Evolutionary conservation across 2,113 vertebrate genomes (phyloP).

Genomic region (Crotalus tigris): DNA sequence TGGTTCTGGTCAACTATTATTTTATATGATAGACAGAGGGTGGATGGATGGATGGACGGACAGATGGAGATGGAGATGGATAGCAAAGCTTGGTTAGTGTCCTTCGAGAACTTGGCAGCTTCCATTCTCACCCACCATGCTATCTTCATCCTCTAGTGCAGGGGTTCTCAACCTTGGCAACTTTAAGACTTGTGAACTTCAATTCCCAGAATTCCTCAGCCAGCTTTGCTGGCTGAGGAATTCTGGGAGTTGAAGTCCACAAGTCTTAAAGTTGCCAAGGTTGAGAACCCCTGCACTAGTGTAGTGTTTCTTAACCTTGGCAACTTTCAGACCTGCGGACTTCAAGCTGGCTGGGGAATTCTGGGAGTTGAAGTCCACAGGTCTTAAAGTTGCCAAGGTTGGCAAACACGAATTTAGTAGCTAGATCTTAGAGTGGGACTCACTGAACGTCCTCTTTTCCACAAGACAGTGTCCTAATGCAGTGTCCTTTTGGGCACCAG

Average conservation of each 20-base stretch:
- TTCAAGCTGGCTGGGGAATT: no score
- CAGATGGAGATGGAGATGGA: background rate
- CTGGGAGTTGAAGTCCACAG: no score
- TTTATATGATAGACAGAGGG: background rate
- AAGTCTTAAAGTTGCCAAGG: no score
- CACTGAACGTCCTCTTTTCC: background rate
- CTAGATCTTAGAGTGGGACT: background rate
- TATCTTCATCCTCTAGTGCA: background rate
- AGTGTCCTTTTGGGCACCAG: no score
- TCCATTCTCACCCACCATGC: background rate
- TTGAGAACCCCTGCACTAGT: background rate
- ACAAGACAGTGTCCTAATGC: background rate
- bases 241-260: no score
- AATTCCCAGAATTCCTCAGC: no score
- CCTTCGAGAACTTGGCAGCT: background rate
- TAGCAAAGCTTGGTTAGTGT: background rate
- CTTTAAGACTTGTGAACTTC: no score
- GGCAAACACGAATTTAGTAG: background rate
- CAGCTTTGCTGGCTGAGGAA: no score
- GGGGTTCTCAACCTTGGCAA: no score
- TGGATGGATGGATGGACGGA: background rate
- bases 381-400: no score
- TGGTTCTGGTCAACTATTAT: background rate
- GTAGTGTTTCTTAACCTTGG: no score
- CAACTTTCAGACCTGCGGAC: no score